Base-by-base conservation (phyloP, 1,140 invertebrate species). In the Psix sp. region DNA sequence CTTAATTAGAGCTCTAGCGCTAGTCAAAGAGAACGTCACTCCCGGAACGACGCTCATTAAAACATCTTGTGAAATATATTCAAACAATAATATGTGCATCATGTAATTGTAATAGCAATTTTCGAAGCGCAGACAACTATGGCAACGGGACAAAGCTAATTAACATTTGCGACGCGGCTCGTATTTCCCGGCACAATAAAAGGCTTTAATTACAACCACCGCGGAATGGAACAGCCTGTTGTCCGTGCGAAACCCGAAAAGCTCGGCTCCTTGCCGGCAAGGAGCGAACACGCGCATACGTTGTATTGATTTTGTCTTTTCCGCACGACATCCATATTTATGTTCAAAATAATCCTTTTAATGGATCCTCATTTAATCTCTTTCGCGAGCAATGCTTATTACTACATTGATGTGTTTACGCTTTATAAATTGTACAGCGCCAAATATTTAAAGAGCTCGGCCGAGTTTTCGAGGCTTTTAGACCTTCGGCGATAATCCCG, bases 401-500 rank as follows among this genome's bases (percentile, higher is more conserved):
- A 54, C 38, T 56, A 48, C 38, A 67, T 45, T 63, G 43, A 62
- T 63, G 57, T 63, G 49, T 57, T 52, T 52, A 59, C 29, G 65
- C 38, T 74, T 68, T 63, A 62, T 63, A 52, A 67, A 68, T 57
- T 57, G 45, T 52, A 57, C 42, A 57, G 21, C 51, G 38, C 63
- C 57, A 74, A 67, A 74, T 74, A 74, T 62, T 66, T 62, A 62
- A 67, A 74, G 51, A 60, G 43, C 57, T 45, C 42, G 54, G 16
- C 26, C 56, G 24, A 52, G 49, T 43, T 43, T 49, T 36, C 39
- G 18, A 29, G 13, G 46, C 39, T 66, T 65, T 73, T 35, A 74
- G 56, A 72, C 71, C 60, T 74, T 72, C 54, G 62, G 73, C 54
- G 63, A 68, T 74, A 82, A 83, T 82, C 82, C 78, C 70, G 67